These are phyloP conservation scores for Tangara arthus DNA, from an alignment of 2,797 vertebrate species.

Conservation along the genomic window DNA sequence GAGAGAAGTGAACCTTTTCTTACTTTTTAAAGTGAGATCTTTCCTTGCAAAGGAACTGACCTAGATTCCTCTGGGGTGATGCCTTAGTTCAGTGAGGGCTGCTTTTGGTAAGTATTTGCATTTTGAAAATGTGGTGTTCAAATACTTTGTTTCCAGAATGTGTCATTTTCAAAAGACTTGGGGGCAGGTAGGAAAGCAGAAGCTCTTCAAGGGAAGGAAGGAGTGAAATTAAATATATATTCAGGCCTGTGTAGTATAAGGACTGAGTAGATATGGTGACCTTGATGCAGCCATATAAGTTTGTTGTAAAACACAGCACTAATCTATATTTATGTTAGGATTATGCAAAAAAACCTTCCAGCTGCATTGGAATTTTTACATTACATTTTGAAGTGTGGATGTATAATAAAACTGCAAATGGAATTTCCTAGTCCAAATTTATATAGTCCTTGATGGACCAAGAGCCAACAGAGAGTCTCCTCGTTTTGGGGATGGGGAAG, in stretches of 20 bases:
- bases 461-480: not conserved
- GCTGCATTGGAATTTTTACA: not conserved
- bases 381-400: not conserved
- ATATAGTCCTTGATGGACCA: not conserved
- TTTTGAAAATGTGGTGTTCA: not conserved
- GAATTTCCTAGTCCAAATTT: not conserved
- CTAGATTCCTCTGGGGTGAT: not conserved
- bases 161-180: not conserved
- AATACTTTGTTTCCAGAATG: not conserved
- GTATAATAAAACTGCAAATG: not conserved
- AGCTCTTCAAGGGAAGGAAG: not conserved
- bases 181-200: not conserved
- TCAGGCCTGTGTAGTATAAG: not conserved
- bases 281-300: not conserved
- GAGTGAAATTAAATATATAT: not conserved
- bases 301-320: not conserved
- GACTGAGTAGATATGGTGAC: not conserved
- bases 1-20: not conserved
- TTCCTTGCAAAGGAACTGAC: not conserved
- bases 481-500: accelerated
- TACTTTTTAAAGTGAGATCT: not conserved
- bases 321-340: not conserved
- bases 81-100: not conserved
- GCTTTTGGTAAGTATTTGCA: not conserved
- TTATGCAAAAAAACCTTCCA: not conserved